These are phyloP conservation scores for Seriola aureovittata DNA, from an alignment of 2,113 vertebrate genomes.

Conservation along the genomic window DNA sequence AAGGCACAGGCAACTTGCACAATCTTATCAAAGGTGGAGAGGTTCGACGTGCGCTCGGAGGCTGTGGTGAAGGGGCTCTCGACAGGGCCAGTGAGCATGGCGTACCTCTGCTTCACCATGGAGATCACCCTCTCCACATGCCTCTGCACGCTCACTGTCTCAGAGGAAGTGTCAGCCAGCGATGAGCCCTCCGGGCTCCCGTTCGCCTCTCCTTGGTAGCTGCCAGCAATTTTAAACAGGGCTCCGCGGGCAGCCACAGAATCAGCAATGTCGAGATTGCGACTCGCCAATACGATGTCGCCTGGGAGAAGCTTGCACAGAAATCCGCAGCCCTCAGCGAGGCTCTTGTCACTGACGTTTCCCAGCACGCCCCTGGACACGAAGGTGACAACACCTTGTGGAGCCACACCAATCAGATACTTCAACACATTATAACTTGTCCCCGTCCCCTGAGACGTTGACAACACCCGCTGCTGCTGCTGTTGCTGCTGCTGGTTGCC, in stretches of 20 bases:
- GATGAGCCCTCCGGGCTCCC: constrained; percentile 4
- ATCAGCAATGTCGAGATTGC: constrained; percentile 75
- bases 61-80: constrained; percentile 80
- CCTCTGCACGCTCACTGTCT: constrained; percentile 62
- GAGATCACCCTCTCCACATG: constrained; percentile 81
- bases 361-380: constrained; percentile 81
- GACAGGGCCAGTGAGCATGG: constrained; percentile 82
- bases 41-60: constrained; percentile 75
- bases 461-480: constrained; percentile 35
- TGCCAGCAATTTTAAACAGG: constrained; percentile 63
- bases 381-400: constrained; percentile 85
- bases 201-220: constrained; percentile 5
- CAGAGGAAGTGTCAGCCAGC: constrained; percentile 19
- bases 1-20: constrained; percentile 86
- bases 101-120: constrained; percentile 81
- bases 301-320: constrained; percentile 83
- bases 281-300: constrained; percentile 78
- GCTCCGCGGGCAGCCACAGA: constrained; percentile 79
- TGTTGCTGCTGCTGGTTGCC: constrained; percentile 57
- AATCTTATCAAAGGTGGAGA: constrained; percentile 85
- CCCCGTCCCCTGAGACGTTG: constrained; percentile 9
- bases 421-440: constrained; percentile 69
- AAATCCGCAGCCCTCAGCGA: constrained; percentile 82
- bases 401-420: constrained; percentile 84
- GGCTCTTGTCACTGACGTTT: constrained; percentile 76